Percentiles rank a stretch among this genome's conserved stretches.
Evolutionary conservation across 1,140 invertebrate genomes (phyloP).

Genomic region (Daktulosphaira vitifoliae): DNA sequence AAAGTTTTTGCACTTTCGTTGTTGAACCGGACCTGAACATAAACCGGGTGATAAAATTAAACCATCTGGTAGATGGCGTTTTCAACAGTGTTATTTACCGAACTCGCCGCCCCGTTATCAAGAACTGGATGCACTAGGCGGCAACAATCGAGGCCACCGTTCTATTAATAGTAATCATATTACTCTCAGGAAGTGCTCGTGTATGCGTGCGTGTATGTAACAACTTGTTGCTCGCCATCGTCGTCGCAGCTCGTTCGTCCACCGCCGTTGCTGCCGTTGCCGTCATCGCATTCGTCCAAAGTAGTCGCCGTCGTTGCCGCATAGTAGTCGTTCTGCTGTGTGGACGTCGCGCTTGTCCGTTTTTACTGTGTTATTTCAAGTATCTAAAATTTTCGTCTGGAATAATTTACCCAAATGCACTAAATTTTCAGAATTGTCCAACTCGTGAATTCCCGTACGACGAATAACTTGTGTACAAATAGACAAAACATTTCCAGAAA

Average conservation of each 20-base stretch:
- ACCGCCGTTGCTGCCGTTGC: background rate
- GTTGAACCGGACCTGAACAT: too few species aligned
- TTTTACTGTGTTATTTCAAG: too few species aligned
- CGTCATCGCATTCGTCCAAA: background rate
- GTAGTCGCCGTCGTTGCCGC: background rate
- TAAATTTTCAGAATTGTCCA: too few species aligned
- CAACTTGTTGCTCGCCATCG: background rate
- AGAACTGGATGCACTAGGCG: conserved; percentile 17
- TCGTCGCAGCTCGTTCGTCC: background rate
- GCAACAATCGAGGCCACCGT: conserved; percentile 18
- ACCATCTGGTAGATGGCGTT: conserved; percentile 14
- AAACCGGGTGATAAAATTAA: too few species aligned
- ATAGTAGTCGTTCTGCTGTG: too few species aligned
- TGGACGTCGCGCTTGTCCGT: too few species aligned
- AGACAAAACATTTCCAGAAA: too few species aligned
- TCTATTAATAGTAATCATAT: conserved; percentile 32
- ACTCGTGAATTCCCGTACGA: too few species aligned
- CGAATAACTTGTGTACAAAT: too few species aligned
- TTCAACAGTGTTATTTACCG: background rate
- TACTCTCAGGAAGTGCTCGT: conserved; percentile 17
- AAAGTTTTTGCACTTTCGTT: too few species aligned
- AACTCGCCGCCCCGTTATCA: conserved; percentile 14
- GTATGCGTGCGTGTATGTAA: background rate
- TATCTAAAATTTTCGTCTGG: too few species aligned
- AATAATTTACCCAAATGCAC: too few species aligned